A percentile compares a stretch with the other conserved stretches of the same genome.
phyloP scores from a whole-genome alignment of 2,113 vertebrate species.

The Sinocyclocheilus anophthalmus region DNA sequence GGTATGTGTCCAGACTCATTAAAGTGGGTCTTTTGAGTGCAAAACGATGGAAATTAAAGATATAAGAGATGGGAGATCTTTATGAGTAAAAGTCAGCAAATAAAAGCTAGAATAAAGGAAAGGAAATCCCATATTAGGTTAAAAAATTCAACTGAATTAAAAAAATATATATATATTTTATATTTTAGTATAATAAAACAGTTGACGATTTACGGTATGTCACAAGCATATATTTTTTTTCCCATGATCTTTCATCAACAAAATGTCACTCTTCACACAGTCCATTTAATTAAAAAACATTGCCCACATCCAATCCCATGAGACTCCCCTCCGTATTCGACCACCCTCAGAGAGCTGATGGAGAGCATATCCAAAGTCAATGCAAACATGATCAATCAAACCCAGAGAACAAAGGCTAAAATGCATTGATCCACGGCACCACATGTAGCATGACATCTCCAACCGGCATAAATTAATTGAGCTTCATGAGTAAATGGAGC shows the following conservation, averaged over 20 bases:
- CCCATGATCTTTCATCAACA: conserved; percentile 20
- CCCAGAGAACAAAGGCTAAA: conserved; percentile 51
- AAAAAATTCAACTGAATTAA: background rate
- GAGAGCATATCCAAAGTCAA: conserved; percentile 44
- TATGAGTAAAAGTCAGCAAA: background rate
- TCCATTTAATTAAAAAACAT: conserved; percentile 38
- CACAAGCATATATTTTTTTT: background rate
- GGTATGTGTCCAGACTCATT: conserved; percentile 24
- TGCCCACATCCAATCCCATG: conserved; percentile 5
- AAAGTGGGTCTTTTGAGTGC: conserved; percentile 1
- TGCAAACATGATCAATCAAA: conserved; percentile 55
- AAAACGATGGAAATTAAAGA: conserved; percentile 11
- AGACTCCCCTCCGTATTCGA: background rate
- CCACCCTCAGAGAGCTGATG: background rate
- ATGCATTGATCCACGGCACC: conserved; percentile 47
- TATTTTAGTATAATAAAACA: background rate
- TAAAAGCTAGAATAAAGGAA: background rate
- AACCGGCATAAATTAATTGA: conserved; percentile 50
- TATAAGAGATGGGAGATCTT: background rate
- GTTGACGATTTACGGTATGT: background rate
- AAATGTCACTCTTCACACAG: conserved; percentile 26
- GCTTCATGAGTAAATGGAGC: conserved; percentile 44
- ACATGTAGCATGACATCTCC: conserved; percentile 43
- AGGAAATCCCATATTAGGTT: background rate
- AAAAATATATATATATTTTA: background rate